Percentiles rank a stretch among this genome's conserved stretches.
Conservation (phyloP, 2,888 invertebrate genomes). For the Mesorhabditis spiculigera region DNA sequence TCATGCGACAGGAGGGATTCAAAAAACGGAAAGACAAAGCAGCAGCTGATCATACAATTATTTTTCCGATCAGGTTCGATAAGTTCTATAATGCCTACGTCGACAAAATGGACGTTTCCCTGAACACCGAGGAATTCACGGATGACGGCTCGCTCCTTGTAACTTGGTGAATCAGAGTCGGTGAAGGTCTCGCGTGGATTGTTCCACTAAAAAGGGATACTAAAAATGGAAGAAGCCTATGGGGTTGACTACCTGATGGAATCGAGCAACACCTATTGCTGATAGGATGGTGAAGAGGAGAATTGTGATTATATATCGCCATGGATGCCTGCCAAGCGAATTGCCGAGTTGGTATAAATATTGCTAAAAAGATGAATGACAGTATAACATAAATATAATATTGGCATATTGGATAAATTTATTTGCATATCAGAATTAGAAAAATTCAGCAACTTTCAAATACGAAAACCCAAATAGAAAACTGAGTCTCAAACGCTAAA, state of each 20-base stretch:
- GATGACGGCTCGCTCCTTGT: neutral
- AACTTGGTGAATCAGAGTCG: conserved; percentile 1
- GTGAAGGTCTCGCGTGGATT: conserved; percentile 4
- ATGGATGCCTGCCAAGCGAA: conserved; percentile 1
- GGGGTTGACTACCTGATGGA: conserved; percentile 3
- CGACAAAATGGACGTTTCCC: conserved; percentile 1
- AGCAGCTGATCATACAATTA: too few species aligned
- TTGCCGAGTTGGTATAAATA: neutral
- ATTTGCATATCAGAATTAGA: too few species aligned
- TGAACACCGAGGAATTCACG: conserved; percentile 6
- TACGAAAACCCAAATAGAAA: too few species aligned
- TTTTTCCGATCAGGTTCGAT: too few species aligned
- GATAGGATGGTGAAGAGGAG: conserved; percentile 1
- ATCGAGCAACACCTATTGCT: neutral
- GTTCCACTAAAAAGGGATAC: neutral
- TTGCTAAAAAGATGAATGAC: neutral
- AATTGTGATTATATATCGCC: neutral
- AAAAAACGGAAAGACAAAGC: too few species aligned
- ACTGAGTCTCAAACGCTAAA: too few species aligned
- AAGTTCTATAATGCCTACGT: neutral
- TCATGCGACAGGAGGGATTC: too few species aligned
- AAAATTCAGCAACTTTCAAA: too few species aligned
- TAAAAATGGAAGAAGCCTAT: neutral
- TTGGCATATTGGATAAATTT: too few species aligned
- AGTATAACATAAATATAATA: too few species aligned